Evolutionary conservation across 2,797 vertebrate genomes (phyloP).

Genomic region (Galago senegalensis): DNA sequence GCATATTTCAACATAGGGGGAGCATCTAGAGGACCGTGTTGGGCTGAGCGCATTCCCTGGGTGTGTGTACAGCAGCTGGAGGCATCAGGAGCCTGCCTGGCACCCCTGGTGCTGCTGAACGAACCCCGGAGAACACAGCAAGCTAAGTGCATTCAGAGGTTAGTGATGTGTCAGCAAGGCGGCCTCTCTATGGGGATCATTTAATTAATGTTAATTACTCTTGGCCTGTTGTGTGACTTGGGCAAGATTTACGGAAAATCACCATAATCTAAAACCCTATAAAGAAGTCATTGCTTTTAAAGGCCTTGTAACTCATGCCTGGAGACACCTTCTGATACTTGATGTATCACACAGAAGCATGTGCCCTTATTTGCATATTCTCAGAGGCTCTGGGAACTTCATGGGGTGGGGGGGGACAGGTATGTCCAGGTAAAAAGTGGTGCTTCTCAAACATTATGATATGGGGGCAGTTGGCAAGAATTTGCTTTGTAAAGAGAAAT

Average conservation of each 20-base stretch:
- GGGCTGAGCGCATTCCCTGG: conserved; percentile 25
- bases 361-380: conserved; percentile 76
- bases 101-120: conserved; percentile 54
- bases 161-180: conserved; percentile 75
- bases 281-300: conserved; percentile 78
- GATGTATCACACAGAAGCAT: conserved; percentile 38
- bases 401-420: conserved; percentile 52
- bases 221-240: conserved; percentile 73
- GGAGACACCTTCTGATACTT: conserved; percentile 71
- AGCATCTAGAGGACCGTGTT: no score
- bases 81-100: conserved; percentile 77
- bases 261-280: conserved; percentile 70
- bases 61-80: not conserved
- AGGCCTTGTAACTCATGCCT: conserved; percentile 70
- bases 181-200: conserved; percentile 73
- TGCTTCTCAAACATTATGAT: not conserved
- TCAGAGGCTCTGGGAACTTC: conserved; percentile 46
- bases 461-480: conserved; percentile 59
- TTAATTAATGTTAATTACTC: conserved; percentile 88
- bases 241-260: conserved; percentile 84
- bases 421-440: conserved; percentile 17
- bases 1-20: accelerated
- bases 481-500: conserved; percentile 75
- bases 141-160: conserved; percentile 83
- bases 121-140: conserved; percentile 26